Evolutionary conservation across 2,888 invertebrate genomes (phyloP), one percentile per base, ranked within the genome.

Genomic region (Apotomis capreana): DNA sequence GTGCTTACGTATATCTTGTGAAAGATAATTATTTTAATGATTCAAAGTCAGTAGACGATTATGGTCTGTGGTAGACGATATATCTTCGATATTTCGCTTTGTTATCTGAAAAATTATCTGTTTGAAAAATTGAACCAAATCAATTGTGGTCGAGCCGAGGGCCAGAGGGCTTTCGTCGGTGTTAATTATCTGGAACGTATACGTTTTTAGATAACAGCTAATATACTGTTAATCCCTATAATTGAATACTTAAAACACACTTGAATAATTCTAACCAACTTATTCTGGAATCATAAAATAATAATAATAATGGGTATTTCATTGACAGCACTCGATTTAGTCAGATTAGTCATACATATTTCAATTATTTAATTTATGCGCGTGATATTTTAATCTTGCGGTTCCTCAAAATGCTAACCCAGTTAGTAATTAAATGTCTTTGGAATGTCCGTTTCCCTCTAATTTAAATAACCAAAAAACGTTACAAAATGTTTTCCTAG

Each of bases 121-220:
- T 70, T 64, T 70, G 59, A 70, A 54, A 64, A 64, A 70, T 70
- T 26, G 58, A 54, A 64, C 13, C 58, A 58, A n/a, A 64, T 70
- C 70, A 59, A 64, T 64, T 59, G 36, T 46, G 51, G 49, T 44
- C 9, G 6, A 54, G 59, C 52, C 52, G 52, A 64, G 40, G 46
- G 63, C 58, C 52, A 64, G 54, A 36, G 54, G 70, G 58, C 69
- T 58, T 68, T 60, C 68, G 60, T 40, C 52, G 0, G 37, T 44
- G 69, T 52, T 59, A 59, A 63, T 63, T 36, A 52, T 0, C 62
- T 15, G 46, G 10, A 37, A 2, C 37, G 49, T 49, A 8, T 9
- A 9, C 8, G 0, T 12, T 57, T 36, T 37, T 58, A n/a, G 37
- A 58, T 37, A 6, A 58, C 37, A 6, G 37, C 5, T 49, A 49